phyloP scores from a whole-genome alignment of 2,888 invertebrate genomes.

The Luffia ferchaultella region DNA sequence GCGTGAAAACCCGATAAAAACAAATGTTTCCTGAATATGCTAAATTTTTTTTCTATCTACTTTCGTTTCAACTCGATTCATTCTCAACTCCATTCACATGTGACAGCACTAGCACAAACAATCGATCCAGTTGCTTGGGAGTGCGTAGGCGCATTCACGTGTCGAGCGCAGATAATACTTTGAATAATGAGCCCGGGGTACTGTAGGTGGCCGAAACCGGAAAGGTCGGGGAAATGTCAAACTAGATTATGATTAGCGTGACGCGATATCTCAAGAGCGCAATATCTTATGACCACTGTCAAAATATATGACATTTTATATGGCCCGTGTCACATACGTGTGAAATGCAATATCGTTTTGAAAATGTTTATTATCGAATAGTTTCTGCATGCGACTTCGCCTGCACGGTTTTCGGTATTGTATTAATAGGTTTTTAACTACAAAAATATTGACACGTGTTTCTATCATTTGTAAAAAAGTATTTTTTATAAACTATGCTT shows the following conservation, averaged over 20 bases:
- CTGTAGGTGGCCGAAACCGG: constrained; percentile 43
- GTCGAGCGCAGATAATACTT: constrained; percentile 23
- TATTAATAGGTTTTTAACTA: no score
- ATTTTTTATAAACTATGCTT: no score
- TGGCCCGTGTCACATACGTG: background rate
- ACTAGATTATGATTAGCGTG: constrained; percentile 8
- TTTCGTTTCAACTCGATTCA: no score
- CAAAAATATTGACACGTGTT: no score
- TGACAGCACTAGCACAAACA: background rate
- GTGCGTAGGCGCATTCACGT: constrained; percentile 20
- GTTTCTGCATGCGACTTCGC: background rate
- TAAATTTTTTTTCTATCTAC: no score
- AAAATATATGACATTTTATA: background rate
- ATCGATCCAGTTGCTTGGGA: background rate
- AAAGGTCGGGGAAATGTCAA: constrained; percentile 61
- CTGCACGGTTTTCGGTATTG: background rate
- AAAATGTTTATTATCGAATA: background rate
- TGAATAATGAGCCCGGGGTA: constrained; percentile 26
- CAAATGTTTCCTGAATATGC: background rate
- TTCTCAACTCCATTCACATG: background rate
- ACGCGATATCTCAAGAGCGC: background rate
- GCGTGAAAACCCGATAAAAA: background rate
- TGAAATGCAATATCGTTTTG: background rate
- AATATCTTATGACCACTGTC: background rate
- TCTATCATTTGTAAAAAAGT: no score